Percentiles rank a stretch among this genome's conserved stretches.
These are phyloP conservation scores for Thripadectes ignobilis DNA, from an alignment of 2,797 vertebrate species.

Conservation along the genomic window DNA sequence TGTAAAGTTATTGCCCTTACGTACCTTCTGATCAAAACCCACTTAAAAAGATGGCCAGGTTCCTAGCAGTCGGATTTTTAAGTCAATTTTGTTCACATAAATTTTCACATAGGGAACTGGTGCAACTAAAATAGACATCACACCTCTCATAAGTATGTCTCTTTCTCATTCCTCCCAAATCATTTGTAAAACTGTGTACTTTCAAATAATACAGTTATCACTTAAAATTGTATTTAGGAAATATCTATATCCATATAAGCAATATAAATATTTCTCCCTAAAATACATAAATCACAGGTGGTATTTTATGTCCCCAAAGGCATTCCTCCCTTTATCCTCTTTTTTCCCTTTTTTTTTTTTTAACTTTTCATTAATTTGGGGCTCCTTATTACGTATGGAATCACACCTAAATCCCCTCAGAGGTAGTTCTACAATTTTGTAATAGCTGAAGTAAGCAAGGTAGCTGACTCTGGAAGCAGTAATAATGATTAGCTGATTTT, in stretches of 20 bases:
- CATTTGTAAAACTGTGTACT: neutral
- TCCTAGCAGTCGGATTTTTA: neutral
- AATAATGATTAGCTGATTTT: neutral
- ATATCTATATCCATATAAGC: neutral
- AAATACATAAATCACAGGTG: neutral
- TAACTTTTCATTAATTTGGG: neutral
- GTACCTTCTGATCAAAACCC: constrained; percentile 54
- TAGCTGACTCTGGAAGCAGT: neutral
- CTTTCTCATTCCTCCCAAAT: neutral
- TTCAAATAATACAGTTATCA: neutral
- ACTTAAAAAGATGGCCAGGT: neutral
- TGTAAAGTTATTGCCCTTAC: constrained; percentile 45
- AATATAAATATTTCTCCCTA: neutral
- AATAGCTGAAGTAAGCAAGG: neutral
- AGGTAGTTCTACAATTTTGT: neutral
- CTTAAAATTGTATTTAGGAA: neutral
- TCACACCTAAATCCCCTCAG: neutral
- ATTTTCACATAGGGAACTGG: fast-evolving
- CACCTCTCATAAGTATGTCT: neutral
- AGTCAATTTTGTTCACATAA: neutral
- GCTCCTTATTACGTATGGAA: neutral
- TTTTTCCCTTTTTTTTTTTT: neutral
- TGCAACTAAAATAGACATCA: neutral
- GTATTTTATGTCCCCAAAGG: neutral
- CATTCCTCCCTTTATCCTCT: neutral